phyloP scores from a whole-genome alignment of 2,888 invertebrate genomes.

The Eudasyphora cyanicolor region DNA sequence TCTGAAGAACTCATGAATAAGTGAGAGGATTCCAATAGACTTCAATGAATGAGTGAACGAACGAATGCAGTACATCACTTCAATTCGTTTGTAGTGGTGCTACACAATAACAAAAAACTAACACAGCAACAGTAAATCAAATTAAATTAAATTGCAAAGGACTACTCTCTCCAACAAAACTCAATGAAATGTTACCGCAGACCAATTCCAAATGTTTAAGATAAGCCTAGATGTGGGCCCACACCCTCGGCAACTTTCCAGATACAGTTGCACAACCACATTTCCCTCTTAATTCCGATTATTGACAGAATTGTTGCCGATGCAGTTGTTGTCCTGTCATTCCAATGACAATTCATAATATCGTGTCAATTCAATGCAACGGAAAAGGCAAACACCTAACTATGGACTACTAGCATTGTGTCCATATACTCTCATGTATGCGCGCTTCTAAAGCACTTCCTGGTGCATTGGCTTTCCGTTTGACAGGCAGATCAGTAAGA shows the following conservation, averaged over 20 bases:
- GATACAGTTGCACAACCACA: background rate
- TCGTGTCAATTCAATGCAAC: background rate
- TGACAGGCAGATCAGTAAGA: constrained; percentile 15
- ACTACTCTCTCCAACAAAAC: background rate
- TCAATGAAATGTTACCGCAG: background rate
- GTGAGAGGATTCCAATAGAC: background rate
- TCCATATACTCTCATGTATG: too few species aligned
- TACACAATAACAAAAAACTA: background rate
- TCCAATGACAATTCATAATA: constrained; percentile 8
- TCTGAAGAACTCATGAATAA: background rate
- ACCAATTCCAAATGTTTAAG: background rate
- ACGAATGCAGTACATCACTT: background rate
- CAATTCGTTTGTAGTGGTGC: too few species aligned
- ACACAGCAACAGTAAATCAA: background rate
- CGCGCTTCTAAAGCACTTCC: background rate
- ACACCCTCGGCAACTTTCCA: background rate
- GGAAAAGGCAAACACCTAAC: background rate
- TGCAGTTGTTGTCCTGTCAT: background rate
- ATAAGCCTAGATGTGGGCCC: background rate
- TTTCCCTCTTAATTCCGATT: background rate
- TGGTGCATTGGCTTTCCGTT: background rate
- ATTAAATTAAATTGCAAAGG: background rate
- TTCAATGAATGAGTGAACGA: background rate
- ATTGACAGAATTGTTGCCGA: background rate
- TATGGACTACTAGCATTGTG: background rate